These are phyloP conservation scores for Andricus curvator DNA, from an alignment of 2,888 invertebrate species.

Conservation along the genomic window DNA sequence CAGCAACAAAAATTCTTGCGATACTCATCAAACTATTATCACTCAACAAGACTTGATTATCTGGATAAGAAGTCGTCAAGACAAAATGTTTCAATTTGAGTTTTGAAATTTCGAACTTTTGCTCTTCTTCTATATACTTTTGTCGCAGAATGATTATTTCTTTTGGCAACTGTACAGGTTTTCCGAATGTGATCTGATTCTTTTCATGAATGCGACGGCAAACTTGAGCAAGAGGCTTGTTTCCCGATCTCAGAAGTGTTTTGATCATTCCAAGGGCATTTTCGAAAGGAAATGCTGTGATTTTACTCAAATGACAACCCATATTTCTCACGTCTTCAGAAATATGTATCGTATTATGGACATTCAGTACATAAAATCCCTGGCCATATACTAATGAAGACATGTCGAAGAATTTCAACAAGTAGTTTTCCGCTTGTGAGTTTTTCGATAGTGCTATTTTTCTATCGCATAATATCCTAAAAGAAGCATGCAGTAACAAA, in stretches of 20 bases:
- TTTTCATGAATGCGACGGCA: constrained; percentile 50
- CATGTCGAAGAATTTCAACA: constrained; percentile 53
- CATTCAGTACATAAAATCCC: constrained; percentile 58
- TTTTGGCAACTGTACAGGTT: too few species aligned
- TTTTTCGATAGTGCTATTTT: constrained; percentile 38
- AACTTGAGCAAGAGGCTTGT: constrained; percentile 52
- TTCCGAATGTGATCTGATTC: too few species aligned
- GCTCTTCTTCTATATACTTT: too few species aligned
- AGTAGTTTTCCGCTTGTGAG: constrained; percentile 52
- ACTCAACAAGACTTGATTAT: too few species aligned
- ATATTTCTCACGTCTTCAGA: constrained; percentile 53
- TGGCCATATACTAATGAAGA: constrained; percentile 58
- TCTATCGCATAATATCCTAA: constrained; percentile 50
- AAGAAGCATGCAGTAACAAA: constrained; percentile 54
- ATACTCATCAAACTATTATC: too few species aligned
- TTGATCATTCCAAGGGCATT: constrained; percentile 52
- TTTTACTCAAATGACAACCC: constrained; percentile 41
- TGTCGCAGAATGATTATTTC: too few species aligned
- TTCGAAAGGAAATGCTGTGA: constrained; percentile 53
- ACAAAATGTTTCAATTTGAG: too few species aligned
- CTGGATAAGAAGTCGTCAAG: too few species aligned
- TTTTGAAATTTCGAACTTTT: too few species aligned
- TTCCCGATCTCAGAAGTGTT: constrained; percentile 48
- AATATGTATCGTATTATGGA: constrained; percentile 61
- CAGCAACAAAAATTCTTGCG: too few species aligned